phyloP scores from a whole-genome alignment of 2,113 vertebrate genomes.

The Campylomormyrus numenius region DNA sequence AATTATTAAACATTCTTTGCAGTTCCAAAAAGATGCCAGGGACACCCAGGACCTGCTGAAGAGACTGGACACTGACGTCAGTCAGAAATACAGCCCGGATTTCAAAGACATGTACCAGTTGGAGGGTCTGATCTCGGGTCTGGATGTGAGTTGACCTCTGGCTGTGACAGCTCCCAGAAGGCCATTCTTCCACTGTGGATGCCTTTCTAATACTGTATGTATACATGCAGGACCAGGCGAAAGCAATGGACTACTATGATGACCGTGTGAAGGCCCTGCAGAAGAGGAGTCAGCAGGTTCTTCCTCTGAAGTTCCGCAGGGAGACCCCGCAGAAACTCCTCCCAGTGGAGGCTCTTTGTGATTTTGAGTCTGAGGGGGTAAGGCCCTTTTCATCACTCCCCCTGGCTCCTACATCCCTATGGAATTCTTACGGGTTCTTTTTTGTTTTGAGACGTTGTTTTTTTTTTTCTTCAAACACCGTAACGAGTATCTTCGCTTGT shows the following conservation, averaged over 20 bases:
- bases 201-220: neutral
- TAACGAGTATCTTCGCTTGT: neutral
- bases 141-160: slow-evolving; percentile 69
- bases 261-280: slow-evolving; percentile 72
- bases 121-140: slow-evolving; percentile 72
- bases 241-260: slow-evolving; percentile 80
- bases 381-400: neutral
- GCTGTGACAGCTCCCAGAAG: neutral
- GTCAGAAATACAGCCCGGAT: slow-evolving; percentile 86
- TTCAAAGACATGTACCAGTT: slow-evolving; percentile 92
- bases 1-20: slow-evolving; percentile 8
- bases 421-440: neutral
- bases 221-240: slow-evolving; percentile 78
- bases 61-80: slow-evolving; percentile 79
- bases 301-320: slow-evolving; percentile 76
- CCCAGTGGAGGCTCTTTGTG: slow-evolving; percentile 84
- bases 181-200: neutral
- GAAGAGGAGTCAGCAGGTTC: slow-evolving; percentile 74
- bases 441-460: neutral
- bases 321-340: slow-evolving; percentile 65
- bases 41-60: slow-evolving; percentile 83
- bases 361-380: slow-evolving; percentile 81
- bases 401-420: neutral
- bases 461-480: neutral
- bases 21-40: slow-evolving; percentile 83